phyloP scores from a whole-genome alignment of 1,140 invertebrate genomes.

The Pomacea maculata region DNA sequence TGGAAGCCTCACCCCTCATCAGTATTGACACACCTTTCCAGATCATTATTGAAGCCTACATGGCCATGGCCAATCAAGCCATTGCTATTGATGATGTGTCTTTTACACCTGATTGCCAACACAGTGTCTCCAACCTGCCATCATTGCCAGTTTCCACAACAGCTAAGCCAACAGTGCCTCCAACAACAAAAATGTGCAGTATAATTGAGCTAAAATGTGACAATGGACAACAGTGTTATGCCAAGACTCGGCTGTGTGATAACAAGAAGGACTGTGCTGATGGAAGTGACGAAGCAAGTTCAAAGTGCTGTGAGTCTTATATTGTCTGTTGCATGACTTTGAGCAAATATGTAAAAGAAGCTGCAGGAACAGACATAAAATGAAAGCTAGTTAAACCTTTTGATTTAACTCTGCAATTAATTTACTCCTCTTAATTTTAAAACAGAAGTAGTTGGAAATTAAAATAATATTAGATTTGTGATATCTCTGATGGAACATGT shows the following conservation, averaged over 20 bases:
- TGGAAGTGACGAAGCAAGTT: conserved; percentile 47
- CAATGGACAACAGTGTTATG: conserved; percentile 42
- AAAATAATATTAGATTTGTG: too few relatives aligned
- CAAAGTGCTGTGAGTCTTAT: conserved; percentile 46
- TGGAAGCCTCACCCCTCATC: conserved; percentile 25
- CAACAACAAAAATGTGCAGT: conserved; percentile 24
- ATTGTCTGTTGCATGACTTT: neutral
- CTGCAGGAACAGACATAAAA: too few relatives aligned
- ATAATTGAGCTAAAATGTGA: conserved; percentile 43
- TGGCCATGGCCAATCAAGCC: conserved; percentile 44
- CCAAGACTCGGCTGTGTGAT: conserved; percentile 69
- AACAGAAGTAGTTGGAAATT: neutral
- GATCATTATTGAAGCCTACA: conserved; percentile 52
- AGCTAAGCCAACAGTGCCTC: neutral
- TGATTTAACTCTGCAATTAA: too few relatives aligned
- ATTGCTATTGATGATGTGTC: conserved; percentile 65
- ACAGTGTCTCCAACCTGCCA: conserved; percentile 25
- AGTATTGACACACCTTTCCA: conserved; percentile 45
- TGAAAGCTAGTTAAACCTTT: too few relatives aligned
- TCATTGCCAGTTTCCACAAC: conserved; percentile 22
- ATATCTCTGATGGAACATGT: too few relatives aligned
- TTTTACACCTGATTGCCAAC: conserved; percentile 51
- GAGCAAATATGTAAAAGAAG: neutral
- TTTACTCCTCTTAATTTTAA: neutral
- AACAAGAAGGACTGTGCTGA: conserved; percentile 72